Conservation (phyloP, 2,888 invertebrate species). For the Conops quadrifasciatus region DNA sequence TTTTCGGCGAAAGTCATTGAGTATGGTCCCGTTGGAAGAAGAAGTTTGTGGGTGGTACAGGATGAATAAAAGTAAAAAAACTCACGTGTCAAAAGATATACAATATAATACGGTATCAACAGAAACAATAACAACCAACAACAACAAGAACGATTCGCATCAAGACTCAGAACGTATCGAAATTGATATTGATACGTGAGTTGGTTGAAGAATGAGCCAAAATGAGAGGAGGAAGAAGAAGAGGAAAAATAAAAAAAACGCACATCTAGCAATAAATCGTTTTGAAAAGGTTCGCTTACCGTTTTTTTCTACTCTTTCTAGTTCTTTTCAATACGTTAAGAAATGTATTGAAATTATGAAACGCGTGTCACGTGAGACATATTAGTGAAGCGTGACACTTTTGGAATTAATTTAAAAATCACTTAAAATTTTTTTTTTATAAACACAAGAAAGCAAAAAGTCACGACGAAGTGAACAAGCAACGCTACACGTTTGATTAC, state of each 20-base stretch:
- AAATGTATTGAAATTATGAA: conserved; percentile 21
- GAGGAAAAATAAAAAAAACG: background rate
- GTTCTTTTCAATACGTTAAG: no score
- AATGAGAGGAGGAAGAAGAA: background rate
- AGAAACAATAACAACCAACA: background rate
- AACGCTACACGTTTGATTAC: no score
- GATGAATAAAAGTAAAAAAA: no score
- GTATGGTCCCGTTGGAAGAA: no score
- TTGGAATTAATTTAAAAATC: conserved; percentile 29
- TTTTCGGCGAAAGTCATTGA: no score
- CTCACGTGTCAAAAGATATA: background rate
- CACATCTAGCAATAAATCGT: no score
- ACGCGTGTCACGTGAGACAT: conserved; percentile 28
- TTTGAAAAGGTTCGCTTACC: no score
- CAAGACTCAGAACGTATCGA: background rate
- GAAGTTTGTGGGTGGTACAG: no score
- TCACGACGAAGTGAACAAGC: background rate
- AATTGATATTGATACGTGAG: conserved; percentile 4
- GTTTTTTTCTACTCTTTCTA: no score
- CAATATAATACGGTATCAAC: background rate
- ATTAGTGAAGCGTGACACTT: conserved; percentile 28
- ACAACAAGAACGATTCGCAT: background rate
- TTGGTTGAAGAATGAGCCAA: background rate
- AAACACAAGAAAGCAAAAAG: background rate
- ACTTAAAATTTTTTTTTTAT: conserved; percentile 6